Percentiles rank a stretch among this genome's conserved stretches.
Conservation (phyloP, 2,113 vertebrate species). For the Sorex araneus region DNA sequence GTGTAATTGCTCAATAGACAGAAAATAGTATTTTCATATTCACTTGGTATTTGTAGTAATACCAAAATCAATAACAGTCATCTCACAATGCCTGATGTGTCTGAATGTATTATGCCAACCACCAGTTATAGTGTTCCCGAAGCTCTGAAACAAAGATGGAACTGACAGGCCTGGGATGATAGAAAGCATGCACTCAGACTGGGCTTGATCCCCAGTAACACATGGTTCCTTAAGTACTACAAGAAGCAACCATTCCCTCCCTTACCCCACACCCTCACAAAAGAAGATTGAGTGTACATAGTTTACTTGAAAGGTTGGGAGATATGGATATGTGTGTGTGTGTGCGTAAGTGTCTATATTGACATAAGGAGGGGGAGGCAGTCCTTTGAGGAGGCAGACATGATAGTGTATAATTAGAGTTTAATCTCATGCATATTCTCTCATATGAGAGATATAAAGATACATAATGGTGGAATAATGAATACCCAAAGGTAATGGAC, state of each 20-base stretch:
- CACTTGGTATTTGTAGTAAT: not conserved
- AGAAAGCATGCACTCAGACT: too few relatives aligned
- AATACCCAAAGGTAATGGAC: too few relatives aligned
- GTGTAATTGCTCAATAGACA: slow-evolving; percentile 20
- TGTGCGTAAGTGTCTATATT: not conserved
- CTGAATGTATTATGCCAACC: not conserved
- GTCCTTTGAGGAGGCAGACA: not conserved
- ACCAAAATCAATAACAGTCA: not conserved
- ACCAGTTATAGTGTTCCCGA: not conserved
- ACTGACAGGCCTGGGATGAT: too few relatives aligned
- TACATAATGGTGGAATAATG: too few relatives aligned
- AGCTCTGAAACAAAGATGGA: too few relatives aligned
- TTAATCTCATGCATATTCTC: not conserved
- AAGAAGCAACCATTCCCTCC: too few relatives aligned
- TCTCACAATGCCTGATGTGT: not conserved
- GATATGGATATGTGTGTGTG: not conserved
- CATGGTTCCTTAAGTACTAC: too few relatives aligned
- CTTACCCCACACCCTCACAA: too few relatives aligned
- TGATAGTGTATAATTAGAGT: not conserved
- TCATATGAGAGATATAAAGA: too few relatives aligned
- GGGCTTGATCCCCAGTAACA: too few relatives aligned
- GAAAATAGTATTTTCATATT: not conserved
- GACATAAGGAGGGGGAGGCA: not conserved
- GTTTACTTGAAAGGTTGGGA: not conserved
- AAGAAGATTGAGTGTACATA: not conserved